phyloP scores from a whole-genome alignment of 2,888 invertebrate species.

The Bellardia pandia region DNA sequence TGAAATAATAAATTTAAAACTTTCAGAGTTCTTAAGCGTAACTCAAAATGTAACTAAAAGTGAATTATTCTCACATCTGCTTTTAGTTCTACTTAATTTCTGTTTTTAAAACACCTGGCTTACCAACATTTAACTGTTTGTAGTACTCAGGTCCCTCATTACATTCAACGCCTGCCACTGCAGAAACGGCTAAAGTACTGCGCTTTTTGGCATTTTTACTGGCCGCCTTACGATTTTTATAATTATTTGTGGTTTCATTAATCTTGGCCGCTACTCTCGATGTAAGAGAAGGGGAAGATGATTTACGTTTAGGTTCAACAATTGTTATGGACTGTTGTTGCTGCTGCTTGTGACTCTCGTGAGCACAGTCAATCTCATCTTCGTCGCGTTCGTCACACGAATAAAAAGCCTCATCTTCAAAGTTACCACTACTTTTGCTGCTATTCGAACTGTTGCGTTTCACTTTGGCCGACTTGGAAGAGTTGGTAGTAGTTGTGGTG shows the following conservation, averaged over 20 bases:
- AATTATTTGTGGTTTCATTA: slow-evolving; percentile 80
- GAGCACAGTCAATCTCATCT: slow-evolving; percentile 65
- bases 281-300: slow-evolving; percentile 81
- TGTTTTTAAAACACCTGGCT: slow-evolving; percentile 51
- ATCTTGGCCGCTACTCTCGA: slow-evolving; percentile 83
- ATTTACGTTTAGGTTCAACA: slow-evolving; percentile 73
- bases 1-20: not conserved
- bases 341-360: slow-evolving; percentile 7
- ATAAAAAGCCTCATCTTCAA: slow-evolving; percentile 77
- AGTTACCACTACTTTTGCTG: slow-evolving; percentile 77
- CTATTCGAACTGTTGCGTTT: slow-evolving; percentile 77
- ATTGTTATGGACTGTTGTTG: not conserved
- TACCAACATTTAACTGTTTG: slow-evolving; percentile 82
- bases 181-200: slow-evolving; percentile 57
- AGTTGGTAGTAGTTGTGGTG: not conserved
- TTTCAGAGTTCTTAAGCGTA: no score
- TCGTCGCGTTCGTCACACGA: slow-evolving; percentile 76
- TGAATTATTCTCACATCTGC: no score
- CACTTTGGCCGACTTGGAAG: slow-evolving; percentile 58
- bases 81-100: no score
- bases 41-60: no score
- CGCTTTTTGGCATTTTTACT: slow-evolving; percentile 74
- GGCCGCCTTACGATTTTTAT: slow-evolving; percentile 79
- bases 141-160: slow-evolving; percentile 79
- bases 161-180: slow-evolving; percentile 71